A percentile compares a stretch with the other conserved stretches of the same genome.
Evolutionary conservation across 2,797 vertebrate genomes (phyloP).

Genomic region (Acanthurus tractus): DNA sequence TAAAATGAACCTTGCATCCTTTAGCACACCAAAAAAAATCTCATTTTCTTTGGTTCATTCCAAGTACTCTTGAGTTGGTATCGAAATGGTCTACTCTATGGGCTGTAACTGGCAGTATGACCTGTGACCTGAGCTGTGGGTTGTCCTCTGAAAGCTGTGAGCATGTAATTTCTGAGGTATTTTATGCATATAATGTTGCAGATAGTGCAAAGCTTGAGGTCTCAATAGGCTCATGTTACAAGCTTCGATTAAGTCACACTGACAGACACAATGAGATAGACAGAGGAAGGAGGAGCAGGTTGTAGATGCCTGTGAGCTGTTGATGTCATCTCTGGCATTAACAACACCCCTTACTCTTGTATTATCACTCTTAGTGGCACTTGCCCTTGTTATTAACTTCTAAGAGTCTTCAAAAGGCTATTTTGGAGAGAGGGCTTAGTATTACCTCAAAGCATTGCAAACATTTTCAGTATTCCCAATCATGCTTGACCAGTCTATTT

Average conservation of each 20-base stretch:
- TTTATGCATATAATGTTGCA: conserved; percentile 10
- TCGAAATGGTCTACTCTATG: conserved; percentile 26
- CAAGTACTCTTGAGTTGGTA: conserved; percentile 12
- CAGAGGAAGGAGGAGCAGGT: conserved; percentile 13
- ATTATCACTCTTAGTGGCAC: conserved; percentile 42
- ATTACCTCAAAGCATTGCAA: conserved; percentile 60
- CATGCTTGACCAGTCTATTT: conserved; percentile 59
- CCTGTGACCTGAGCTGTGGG: conserved; percentile 32
- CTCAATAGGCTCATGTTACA: conserved; percentile 32
- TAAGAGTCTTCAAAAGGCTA: conserved; percentile 45
- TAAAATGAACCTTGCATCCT: conserved; percentile 24
- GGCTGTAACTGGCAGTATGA: conserved; percentile 21
- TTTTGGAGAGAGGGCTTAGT: conserved; percentile 57
- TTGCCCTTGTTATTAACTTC: conserved; percentile 25
- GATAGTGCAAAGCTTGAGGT: conserved; percentile 25
- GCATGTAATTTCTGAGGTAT: conserved; percentile 8
- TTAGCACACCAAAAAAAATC: conserved; percentile 17
- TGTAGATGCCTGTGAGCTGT: conserved; percentile 26
- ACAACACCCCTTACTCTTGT: conserved; percentile 17
- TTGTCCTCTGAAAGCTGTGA: conserved; percentile 1
- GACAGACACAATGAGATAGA: conserved; percentile 19
- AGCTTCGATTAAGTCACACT: not conserved
- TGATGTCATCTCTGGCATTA: conserved; percentile 45
- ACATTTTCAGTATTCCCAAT: conserved; percentile 51
- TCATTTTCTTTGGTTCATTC: conserved; percentile 21